Evolutionary conservation across 2,113 vertebrate species (phyloP), one percentile per base, ranked within the genome.

Genomic region (Otolemur garnettii): DNA sequence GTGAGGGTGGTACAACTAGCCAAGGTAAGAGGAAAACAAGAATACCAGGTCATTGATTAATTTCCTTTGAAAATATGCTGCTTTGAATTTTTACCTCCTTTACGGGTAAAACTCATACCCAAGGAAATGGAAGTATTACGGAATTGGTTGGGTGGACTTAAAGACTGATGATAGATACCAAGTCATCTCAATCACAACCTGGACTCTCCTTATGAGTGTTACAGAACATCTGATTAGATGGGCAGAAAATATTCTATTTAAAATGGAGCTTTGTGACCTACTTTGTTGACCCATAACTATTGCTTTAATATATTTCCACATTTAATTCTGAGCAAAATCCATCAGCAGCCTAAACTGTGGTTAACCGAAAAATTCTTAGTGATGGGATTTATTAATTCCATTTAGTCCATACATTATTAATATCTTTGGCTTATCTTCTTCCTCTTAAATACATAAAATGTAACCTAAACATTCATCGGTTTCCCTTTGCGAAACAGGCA

Each of bases 311-410:
- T 45, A 85, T 82, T 74, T 91, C 62, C 26, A 28, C 57, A 87
- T 50, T 87, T 81, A 79, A 86, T 69, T 85, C 38, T 86, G 55
- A 78, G 55, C 85, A 91, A 85, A 93, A 55, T 62, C 64, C 30
- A 81, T 66, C 86, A 87, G 71, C 30, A 68, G 83, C 22, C 28
- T 90, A 68, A 77, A 90, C 24, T 45, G 22, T 59, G 90, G 66
- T 82, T 87, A 79, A 81, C 38, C 53, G 45, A 35, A 89, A 78
- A 33, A 78, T 83, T 91, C 21, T 78, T 50, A 83, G 83, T 71
- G 42, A 88, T 18, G 14, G 50, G 14, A 7, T 89, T 91, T 96
- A 84, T 72, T 55, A 93, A 78, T 88, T 94, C 60, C 30, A 94
- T 45, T 87, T 50, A 74, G 72, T 45, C 21, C 38, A 33, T 42